Base-by-base conservation (phyloP, 2,888 invertebrate species). In the Thera britannica region DNA sequence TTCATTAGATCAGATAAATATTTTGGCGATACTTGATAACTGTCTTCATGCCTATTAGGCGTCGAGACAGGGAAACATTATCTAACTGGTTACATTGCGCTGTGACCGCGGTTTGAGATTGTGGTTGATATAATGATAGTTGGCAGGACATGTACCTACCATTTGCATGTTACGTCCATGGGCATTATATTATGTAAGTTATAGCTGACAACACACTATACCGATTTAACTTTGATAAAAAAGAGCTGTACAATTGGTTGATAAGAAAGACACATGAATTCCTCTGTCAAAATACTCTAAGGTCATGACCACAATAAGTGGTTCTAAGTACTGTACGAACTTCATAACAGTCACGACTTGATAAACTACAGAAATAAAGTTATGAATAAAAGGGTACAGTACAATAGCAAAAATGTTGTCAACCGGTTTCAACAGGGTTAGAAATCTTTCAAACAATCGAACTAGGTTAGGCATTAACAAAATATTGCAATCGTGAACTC, bases 21-120 rank as follows among this genome's bases (percentile, higher is more conserved):
- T n/a, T n/a, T n/a, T n/a, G n/a, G n/a, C n/a, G n/a, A n/a, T n/a
- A n/a, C n/a, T n/a, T n/a, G n/a, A n/a, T n/a, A n/a, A n/a, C n/a
- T n/a, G n/a, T n/a, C n/a, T n/a, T n/a, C n/a, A n/a, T n/a, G n/a
- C n/a, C n/a, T n/a, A n/a, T 23, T 23, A 23, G 23, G 23, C 23
- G 23, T 23, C 23, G 23, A 23, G 23, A 89, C 79, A 68, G 88
- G 90, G 88, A 92, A 91, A 86, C 79, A 62, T 90, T 90, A 90
- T 88, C 86, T 88, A 89, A 90, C 83, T 72, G 74, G 64, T 73
- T 75, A 70, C 62, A 70, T 75, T 70, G 66, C 55, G 56, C 62
- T 67, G 58, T 63, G 66, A 56, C 58, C 62, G 58, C 68, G 58
- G 48, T 8, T 48, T 46, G n/a, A 56, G 59, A 56, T 51, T 63